Evolutionary conservation across 2,888 invertebrate genomes (phyloP).

Genomic region (Leptogaster cylindrica): DNA sequence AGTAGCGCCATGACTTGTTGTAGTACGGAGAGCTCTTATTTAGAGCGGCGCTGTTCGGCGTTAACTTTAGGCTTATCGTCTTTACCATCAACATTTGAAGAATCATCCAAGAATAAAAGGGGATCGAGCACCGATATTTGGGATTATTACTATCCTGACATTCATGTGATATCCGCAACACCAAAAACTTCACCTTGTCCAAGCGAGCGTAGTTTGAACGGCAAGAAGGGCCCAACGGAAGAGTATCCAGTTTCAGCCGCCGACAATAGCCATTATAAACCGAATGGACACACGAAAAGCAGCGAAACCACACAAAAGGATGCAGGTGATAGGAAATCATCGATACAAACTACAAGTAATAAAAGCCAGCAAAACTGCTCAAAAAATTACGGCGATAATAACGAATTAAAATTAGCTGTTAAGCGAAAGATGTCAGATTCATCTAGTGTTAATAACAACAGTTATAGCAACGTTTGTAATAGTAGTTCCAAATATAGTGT

Average conservation of each 20-base stretch:
- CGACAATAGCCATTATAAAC: conserved; percentile 5
- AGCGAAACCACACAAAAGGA: background rate
- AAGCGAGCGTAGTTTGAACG: conserved; percentile 69
- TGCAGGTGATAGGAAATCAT: background rate
- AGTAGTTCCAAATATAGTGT: conserved; percentile 40
- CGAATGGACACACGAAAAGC: background rate
- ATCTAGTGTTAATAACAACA: conserved; percentile 46
- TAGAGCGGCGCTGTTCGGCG: conserved; percentile 81
- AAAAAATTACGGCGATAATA: conserved; percentile 47
- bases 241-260: conserved; percentile 42
- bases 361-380: background rate
- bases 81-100: conserved; percentile 59
- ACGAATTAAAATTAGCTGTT: conserved; percentile 57
- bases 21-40: conserved; percentile 82
- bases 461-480: conserved; percentile 43
- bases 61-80: conserved; percentile 77
- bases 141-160: conserved; percentile 70
- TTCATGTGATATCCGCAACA: conserved; percentile 77
- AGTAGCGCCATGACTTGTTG: conserved; percentile 85
- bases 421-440: conserved; percentile 55
- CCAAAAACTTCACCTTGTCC: conserved; percentile 84
- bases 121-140: conserved; percentile 61
- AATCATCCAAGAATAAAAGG: conserved; percentile 54
- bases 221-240: conserved; percentile 54
- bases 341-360: background rate